Evolutionary conservation across 2,888 invertebrate species (phyloP).

Genomic region (Ophioninae sp.): DNA sequence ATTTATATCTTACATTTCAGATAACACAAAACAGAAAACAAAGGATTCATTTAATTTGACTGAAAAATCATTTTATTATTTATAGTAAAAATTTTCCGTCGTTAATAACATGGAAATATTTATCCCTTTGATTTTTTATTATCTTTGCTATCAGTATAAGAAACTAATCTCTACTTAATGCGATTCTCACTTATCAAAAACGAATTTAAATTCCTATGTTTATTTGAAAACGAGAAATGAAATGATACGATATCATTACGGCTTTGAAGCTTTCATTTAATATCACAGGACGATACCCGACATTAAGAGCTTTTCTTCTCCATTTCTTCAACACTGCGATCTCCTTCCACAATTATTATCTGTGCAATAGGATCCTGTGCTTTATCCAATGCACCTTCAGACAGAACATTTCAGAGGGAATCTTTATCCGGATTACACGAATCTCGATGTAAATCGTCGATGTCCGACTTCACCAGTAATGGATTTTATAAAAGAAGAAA

Average conservation of each 20-base stretch:
- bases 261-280: neutral
- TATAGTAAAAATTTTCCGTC: too few relatives aligned
- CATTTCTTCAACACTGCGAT: neutral
- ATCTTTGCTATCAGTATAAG: neutral
- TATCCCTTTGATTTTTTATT: neutral
- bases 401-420: neutral
- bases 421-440: neutral
- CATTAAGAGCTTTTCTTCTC: neutral
- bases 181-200: neutral
- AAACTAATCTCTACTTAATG: neutral
- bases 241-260: neutral
- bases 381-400: neutral
- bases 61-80: too few relatives aligned
- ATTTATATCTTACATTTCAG: too few relatives aligned
- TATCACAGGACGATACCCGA: neutral
- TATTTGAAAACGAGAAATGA: neutral
- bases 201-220: neutral
- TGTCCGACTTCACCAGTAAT: neutral
- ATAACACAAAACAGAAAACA: too few relatives aligned
- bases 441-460: neutral
- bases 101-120: too few relatives aligned
- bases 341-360: neutral
- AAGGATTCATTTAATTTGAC: too few relatives aligned
- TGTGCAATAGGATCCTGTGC: neutral
- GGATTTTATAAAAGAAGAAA: neutral